Conservation (phyloP, 1,140 invertebrate species). For the Zaprionus gabonicus region DNA sequence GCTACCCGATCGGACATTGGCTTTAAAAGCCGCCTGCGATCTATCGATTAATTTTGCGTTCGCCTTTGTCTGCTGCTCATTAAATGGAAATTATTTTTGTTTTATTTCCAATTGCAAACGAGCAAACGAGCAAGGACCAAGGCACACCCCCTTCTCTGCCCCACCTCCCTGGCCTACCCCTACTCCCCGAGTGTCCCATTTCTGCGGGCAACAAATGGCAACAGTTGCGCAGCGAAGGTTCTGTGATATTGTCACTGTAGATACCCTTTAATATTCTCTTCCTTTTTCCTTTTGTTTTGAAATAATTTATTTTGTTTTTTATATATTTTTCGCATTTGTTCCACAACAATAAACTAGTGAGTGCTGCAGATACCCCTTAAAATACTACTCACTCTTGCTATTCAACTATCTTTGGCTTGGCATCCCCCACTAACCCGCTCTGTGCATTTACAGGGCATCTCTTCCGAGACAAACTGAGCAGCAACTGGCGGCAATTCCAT, state of each 20-base stretch:
- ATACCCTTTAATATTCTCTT: background rate
- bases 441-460: background rate
- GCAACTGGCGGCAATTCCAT: slow-evolving; percentile 4
- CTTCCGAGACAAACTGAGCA: background rate
- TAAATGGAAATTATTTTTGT: slow-evolving; percentile 66
- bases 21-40: slow-evolving; percentile 42
- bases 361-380: background rate
- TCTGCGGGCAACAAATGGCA: slow-evolving; percentile 29
- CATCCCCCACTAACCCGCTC: background rate
- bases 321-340: too few relatives aligned
- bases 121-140: background rate
- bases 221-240: background rate
- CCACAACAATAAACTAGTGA: too few relatives aligned
- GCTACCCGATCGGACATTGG: slow-evolving; percentile 43
- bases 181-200: background rate
- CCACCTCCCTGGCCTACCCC: background rate
- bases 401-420: background rate
- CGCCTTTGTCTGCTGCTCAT: slow-evolving; percentile 54
- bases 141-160: background rate
- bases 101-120: slow-evolving; percentile 56
- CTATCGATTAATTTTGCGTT: slow-evolving; percentile 62
- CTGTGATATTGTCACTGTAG: background rate
- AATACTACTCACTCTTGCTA: too few relatives aligned
- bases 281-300: too few relatives aligned
- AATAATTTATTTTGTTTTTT: too few relatives aligned